A percentile compares a stretch with the other conserved stretches of the same genome.
Conservation (phyloP, 2,888 invertebrate genomes). For the Sminthurinus aureus region DNA sequence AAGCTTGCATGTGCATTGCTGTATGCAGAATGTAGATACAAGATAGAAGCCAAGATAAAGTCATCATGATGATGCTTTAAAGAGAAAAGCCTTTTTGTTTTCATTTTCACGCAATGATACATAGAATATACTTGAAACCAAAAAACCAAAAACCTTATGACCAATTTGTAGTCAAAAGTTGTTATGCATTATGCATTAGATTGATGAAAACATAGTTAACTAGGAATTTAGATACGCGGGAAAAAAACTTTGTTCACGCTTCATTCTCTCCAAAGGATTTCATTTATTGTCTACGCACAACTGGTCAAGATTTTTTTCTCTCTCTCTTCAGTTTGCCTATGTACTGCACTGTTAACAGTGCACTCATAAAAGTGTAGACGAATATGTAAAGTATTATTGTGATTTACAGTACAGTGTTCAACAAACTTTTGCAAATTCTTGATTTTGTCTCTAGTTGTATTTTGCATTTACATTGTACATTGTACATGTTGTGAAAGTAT, state of each 20-base stretch:
- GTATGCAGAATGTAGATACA: background rate
- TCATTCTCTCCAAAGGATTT: slow-evolving; percentile 6
- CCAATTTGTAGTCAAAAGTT: background rate
- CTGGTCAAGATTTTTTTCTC: background rate
- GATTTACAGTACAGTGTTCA: too few species aligned
- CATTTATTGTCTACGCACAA: slow-evolving; percentile 22
- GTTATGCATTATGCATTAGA: background rate
- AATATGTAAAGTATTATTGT: too few species aligned
- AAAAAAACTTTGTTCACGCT: slow-evolving; percentile 5
- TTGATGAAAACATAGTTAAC: background rate
- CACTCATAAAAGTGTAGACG: too few species aligned
- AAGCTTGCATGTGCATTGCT: too few species aligned
- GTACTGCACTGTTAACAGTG: too few species aligned
- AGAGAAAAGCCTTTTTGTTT: background rate
- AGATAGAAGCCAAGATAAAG: background rate
- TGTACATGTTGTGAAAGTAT: too few species aligned
- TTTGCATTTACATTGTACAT: too few species aligned
- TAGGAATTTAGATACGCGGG: background rate
- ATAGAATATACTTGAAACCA: background rate
- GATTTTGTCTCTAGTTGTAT: too few species aligned
- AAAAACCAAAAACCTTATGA: background rate
- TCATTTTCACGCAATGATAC: background rate
- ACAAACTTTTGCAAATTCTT: too few species aligned
- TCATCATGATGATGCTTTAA: background rate
- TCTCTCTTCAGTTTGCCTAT: too few species aligned